A percentile compares a stretch with the other conserved stretches of the same genome.
Evolutionary conservation across 1,140 invertebrate genomes (phyloP).

Genomic region (Philopotamus ludificatus): DNA sequence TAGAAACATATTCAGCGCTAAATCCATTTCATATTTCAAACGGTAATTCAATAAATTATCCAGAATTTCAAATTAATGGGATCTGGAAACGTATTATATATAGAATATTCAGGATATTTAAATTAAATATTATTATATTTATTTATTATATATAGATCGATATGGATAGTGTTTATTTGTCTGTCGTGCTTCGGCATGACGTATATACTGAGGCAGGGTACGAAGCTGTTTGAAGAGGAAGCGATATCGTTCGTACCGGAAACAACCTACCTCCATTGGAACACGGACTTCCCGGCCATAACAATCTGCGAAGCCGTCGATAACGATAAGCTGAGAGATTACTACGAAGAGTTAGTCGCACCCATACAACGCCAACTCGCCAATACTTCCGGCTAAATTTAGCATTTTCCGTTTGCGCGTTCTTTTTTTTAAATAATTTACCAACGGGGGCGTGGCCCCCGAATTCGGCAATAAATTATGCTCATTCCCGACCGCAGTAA

Average conservation of each 20-base stretch:
- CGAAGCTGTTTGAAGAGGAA: conserved; percentile 45
- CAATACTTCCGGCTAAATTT: too few species aligned
- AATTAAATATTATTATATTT: neutral
- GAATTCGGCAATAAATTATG: too few species aligned
- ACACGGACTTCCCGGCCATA: conserved; percentile 55
- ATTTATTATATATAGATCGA: conserved; percentile 18
- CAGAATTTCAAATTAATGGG: neutral
- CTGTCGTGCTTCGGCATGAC: conserved; percentile 44
- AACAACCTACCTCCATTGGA: conserved; percentile 53
- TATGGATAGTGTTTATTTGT: conserved; percentile 45
- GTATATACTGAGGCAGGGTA: conserved; percentile 44
- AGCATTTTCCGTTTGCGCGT: too few species aligned
- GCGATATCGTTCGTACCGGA: conserved; percentile 54
- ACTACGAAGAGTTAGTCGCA: conserved; percentile 32
- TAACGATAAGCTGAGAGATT: conserved; percentile 44
- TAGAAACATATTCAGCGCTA: conserved; percentile 21
- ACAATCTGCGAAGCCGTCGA: conserved; percentile 52
- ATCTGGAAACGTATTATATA: neutral
- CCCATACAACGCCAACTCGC: too few species aligned
- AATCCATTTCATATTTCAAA: conserved; percentile 14
- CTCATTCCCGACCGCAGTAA: too few species aligned
- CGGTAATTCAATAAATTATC: conserved; percentile 19
- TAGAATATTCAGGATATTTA: neutral
- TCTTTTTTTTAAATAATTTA: too few species aligned
- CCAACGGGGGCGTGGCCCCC: too few species aligned